Conservation (phyloP, 2,113 vertebrate genomes). For the Pimephales promelas region DNA sequence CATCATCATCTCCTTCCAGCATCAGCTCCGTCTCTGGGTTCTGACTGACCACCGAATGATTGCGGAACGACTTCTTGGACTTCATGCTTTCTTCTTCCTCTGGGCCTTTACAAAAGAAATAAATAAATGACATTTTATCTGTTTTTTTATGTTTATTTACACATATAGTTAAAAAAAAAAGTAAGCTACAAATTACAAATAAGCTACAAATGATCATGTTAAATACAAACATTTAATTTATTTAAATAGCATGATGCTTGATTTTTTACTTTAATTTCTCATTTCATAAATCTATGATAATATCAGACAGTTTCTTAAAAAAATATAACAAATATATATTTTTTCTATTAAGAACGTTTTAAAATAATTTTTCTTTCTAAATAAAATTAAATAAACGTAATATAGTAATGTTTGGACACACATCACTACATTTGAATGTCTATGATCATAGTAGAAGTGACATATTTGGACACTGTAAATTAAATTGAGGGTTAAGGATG, state of each 20-base stretch:
- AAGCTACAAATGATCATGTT: too few relatives aligned
- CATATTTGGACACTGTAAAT: background rate
- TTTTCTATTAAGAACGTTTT: background rate
- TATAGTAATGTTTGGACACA: background rate
- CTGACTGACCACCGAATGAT: constrained; percentile 90
- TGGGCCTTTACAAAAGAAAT: constrained; percentile 73
- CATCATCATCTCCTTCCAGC: constrained; percentile 97
- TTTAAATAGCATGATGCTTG: too few relatives aligned
- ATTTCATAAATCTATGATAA: too few relatives aligned
- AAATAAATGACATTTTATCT: too few relatives aligned
- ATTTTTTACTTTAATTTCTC: too few relatives aligned
- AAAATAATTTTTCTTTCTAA: background rate
- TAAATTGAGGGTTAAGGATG: background rate
- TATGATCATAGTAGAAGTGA: background rate
- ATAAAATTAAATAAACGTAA: too few relatives aligned
- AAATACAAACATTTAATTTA: too few relatives aligned
- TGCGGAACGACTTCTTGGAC: constrained; percentile 92
- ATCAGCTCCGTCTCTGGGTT: constrained; percentile 95
- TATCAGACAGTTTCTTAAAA: too few relatives aligned
- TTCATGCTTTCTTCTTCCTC: constrained; percentile 88
- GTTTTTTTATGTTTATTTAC: too few relatives aligned
- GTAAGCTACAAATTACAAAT: too few relatives aligned
- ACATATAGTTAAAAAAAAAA: background rate
- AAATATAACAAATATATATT: background rate
- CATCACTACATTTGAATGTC: background rate